Base-by-base conservation (phyloP, 2,888 invertebrate species). In the Phania funesta region DNA sequence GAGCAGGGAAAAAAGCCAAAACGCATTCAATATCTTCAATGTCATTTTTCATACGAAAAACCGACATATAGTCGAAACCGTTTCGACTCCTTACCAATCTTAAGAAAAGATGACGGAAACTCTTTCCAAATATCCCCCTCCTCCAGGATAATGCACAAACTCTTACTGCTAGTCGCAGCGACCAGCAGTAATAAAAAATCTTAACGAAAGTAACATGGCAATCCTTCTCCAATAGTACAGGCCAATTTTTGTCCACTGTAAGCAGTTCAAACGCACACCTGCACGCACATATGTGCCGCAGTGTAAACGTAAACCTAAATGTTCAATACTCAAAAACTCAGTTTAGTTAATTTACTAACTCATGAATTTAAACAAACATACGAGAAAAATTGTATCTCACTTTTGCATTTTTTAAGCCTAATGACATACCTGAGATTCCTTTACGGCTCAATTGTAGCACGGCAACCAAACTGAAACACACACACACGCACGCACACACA, bases 351-450 rank as follows among this genome's bases (percentile, higher is more conserved):
- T 82, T 78, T 82, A 82, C 70, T 78, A 70, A 65, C 82, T 74
- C 75, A 78, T 70, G 74, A 67, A 74, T 75, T 74, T 82, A 58
- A 71, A 58, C 58, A 65, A 71, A 74, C 68, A 74, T 26, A 60
- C 54, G 11, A 74, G 74, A 73, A 73, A 73, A 81, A 82, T 82
- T 70, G 82, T 70, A 78, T 82, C 82, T 78, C 82, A 82, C 82
- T 82, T 78, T 78, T 82, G 74, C 65, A 78, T 78, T 82, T 75
- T 64, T 65, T 64, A 54, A 58, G 70, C 74, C 78, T 82, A 82
- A 82, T 82, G 82, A 82, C 82, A 82, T 82, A 82, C 82, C 74
- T 64, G 70, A 54, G 78, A 82, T 82, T 82, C 82, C 82, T 70
- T 70, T 82, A 78, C 75, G 74, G 64, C 74, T 78, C 78, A 78